Base-by-base conservation (phyloP, 2,797 vertebrate genomes). In the Emys orbicularis region DNA sequence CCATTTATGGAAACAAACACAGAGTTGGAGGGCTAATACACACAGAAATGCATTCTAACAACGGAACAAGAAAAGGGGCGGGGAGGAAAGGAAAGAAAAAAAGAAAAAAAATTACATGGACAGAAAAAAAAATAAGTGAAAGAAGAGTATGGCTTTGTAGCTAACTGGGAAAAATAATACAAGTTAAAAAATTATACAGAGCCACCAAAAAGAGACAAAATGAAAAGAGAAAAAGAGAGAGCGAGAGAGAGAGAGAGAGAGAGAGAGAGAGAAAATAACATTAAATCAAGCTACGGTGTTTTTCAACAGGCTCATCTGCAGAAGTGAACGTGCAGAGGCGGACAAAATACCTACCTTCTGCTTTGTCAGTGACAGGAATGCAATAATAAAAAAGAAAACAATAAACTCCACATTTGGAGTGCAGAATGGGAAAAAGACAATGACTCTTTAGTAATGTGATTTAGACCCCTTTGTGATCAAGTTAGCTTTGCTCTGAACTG, bases 271-370 rank as follows among this genome's bases (percentile, higher is more conserved):
- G 95, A 98, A 97, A 98, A 98, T 96, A 98, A 99, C 99, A 99
- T 99, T 99, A 98, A 99, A 99, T 99, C 99, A 99, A 99, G 99
- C 99, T 99, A 99, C 99, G 99, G 99, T 99, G 99, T 99, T 99
- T 98, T 98, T 99, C 98, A 98, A 99, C 99, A 99, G 99, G 99
- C 99, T 99, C 99, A 98, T 99, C 99, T 99, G 99, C 99, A 99
- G 99, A 99, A 99, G 99, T 99, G 99, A 99, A 99, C 99, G 99
- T 99, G 99, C 99, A 98, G 98, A 99, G 99, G 99, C 98, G 99
- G 99, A 99, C 98, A 92, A 94, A 97, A 99, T 99, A 99, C 99
- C 99, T 99, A 99, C 99, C 99, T 99, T 99, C 95, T 98, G 98
- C 99, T 99, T 99, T 99, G 99, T 99, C 99, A 99, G 99, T 98